Percentiles rank a stretch among this genome's conserved stretches.
Evolutionary conservation across 2,797 vertebrate species (phyloP).

Genomic region (Zenarchopterus dispar): DNA sequence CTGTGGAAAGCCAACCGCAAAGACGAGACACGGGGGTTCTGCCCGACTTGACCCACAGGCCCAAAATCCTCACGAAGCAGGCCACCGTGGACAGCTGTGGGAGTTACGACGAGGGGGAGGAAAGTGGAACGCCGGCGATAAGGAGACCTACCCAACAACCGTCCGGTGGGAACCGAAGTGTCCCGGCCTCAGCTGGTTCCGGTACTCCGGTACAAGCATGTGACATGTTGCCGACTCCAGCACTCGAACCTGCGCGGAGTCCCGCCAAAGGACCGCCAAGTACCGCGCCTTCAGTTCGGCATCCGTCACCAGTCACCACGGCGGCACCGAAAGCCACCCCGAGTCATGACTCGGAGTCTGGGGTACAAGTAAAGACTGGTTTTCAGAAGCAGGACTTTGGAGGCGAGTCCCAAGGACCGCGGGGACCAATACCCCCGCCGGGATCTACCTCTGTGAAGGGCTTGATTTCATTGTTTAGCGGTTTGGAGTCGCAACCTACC

Average conservation of each 20-base stretch:
- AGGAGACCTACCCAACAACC: constrained; percentile 19
- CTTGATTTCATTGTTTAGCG: constrained; percentile 73
- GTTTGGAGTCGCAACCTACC: constrained; percentile 31
- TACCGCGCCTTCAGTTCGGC: constrained; percentile 29
- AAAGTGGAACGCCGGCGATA: constrained; percentile 32
- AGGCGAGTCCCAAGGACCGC: constrained; percentile 30
- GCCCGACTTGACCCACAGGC: constrained; percentile 27
- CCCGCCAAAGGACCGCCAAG: constrained; percentile 13
- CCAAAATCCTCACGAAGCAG: constrained; percentile 76
- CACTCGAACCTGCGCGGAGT: constrained; percentile 11
- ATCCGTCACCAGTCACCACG: constrained; percentile 25
- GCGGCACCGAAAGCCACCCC: constrained; percentile 20
- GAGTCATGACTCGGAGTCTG: constrained; percentile 14
- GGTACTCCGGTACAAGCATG: constrained; percentile 25
- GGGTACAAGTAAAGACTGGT: constrained; percentile 9
- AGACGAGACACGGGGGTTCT: constrained; percentile 46
- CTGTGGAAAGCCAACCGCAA: constrained; percentile 33
- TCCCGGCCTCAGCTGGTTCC: constrained; percentile 3
- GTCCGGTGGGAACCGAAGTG: constrained; percentile 12
- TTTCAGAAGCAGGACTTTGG: constrained; percentile 17
- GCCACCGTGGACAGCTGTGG: constrained; percentile 69
- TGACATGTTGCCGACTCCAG: constrained; percentile 7
- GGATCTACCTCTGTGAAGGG: constrained; percentile 59
- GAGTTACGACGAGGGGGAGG: constrained; percentile 57
- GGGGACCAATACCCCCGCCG: constrained; percentile 18